Base-by-base conservation (phyloP, 2,113 vertebrate species). In the Baryphthengus martii region DNA sequence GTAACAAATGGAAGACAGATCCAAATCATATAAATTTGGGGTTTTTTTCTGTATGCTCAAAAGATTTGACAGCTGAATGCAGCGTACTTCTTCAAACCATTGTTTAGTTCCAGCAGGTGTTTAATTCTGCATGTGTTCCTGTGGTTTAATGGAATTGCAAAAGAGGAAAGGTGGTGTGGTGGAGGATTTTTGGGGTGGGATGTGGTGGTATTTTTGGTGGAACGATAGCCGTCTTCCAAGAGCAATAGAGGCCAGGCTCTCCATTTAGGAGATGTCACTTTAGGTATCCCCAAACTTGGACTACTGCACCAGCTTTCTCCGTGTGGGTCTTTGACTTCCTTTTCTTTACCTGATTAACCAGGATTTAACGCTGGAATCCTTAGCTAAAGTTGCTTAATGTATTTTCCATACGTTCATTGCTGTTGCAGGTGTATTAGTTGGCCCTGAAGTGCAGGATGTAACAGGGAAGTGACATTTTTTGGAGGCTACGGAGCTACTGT, bases 371-470 rank as follows among this genome's bases (percentile, higher is more conserved):
- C 35, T 87, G 62, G 61, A 90, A 56, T 68, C 49, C 56, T 79
- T 11, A 89, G 39, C 44, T 76, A 2, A 74, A 89, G 25, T 53
- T 76, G 15, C 52, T 45, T 73, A 81, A 74, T 67, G 7, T 65
- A 15, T 87, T 89, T 68, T 40, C 62, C 28, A 13, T 85, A n/a
- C 71, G 88, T 85, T 88, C 70, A 28, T 75, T 89, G 50, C 85
- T 82, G 17, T 73, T 90, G 23, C 71, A 82, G 71, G 50, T 94
- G 58, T 61, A 13, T 83, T 83, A 39, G 25, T 61, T 76, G 53
- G 66, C 63, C 21, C 1, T 53, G 9, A 94, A 79, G 33, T 58
- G 13, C 84, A 79, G 45, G 53, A 58, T 11, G 1, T 70, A 83
- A 62, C 24, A 58, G 33, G 67, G 83, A 95, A 90, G 73, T 53